Percentiles rank a stretch among this genome's conserved stretches.
Evolutionary conservation across 2,888 invertebrate species (phyloP).

Genomic region (Ephialtes manifestator): DNA sequence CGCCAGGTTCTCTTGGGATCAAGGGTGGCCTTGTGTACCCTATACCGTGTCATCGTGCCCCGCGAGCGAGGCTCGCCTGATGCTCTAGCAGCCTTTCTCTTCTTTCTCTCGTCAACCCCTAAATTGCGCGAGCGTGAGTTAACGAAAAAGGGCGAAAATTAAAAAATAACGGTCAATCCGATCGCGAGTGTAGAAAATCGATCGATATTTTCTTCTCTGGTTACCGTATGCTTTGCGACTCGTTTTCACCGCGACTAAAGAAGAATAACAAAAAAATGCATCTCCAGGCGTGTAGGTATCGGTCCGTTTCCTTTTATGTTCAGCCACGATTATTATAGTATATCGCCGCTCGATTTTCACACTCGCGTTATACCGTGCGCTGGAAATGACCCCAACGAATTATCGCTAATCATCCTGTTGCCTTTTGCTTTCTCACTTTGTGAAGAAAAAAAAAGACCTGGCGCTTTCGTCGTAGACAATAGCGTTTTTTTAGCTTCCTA

Average conservation of each 20-base stretch:
- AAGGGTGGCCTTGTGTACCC: constrained; percentile 54
- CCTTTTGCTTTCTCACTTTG: constrained; percentile 46
- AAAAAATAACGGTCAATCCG: constrained; percentile 75
- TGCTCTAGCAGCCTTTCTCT: constrained; percentile 43
- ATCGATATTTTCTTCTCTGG: constrained; percentile 34
- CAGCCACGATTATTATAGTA: constrained; percentile 60
- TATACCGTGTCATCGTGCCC: constrained; percentile 61
- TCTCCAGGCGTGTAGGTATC: constrained; percentile 58
- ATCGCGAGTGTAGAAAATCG: constrained; percentile 32
- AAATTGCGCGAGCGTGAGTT: constrained; percentile 81
- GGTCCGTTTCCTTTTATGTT: constrained; percentile 68
- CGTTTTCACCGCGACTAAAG: constrained; percentile 59
- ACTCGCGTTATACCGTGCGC: constrained; percentile 69
- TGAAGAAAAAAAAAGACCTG: constrained; percentile 42
- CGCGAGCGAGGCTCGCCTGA: constrained; percentile 34
- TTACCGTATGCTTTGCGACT: constrained; percentile 38
- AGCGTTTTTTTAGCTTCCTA: not conserved
- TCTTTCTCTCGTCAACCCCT: constrained; percentile 67
- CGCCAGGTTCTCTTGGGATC: constrained; percentile 60
- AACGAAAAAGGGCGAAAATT: constrained; percentile 75
- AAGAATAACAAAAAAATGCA: constrained; percentile 40
- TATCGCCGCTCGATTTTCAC: constrained; percentile 59
- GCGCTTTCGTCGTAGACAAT: constrained; percentile 12
- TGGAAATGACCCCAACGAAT: constrained; percentile 61
- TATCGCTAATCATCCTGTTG: constrained; percentile 68